Evolutionary conservation across 2,797 vertebrate genomes (phyloP).

Genomic region (Echeneis naucrates): DNA sequence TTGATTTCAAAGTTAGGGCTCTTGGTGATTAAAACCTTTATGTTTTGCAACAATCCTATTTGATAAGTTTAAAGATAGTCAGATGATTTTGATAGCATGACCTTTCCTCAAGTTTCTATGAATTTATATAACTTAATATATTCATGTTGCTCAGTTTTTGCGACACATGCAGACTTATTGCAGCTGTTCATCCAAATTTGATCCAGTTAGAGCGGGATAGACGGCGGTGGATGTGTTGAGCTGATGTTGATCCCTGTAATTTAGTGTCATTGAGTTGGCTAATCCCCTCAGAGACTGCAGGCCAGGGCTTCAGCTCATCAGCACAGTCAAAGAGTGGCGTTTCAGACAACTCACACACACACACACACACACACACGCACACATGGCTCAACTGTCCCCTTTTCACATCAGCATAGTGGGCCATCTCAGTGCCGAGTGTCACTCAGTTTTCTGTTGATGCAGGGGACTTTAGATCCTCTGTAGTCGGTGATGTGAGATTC

Average conservation of each 20-base stretch:
- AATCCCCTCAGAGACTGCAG: constrained; percentile 85
- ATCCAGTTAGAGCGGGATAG: constrained; percentile 78
- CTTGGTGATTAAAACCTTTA: constrained; percentile 60
- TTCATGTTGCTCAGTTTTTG: constrained; percentile 57
- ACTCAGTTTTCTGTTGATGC: constrained; percentile 67
- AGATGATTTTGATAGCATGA: constrained; percentile 7
- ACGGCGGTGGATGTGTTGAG: constrained; percentile 80
- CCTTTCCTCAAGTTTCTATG: neutral
- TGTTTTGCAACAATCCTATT: constrained; percentile 30
- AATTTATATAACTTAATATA: constrained; percentile 45
- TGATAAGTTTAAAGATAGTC: constrained; percentile 31
- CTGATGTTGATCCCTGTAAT: constrained; percentile 86
- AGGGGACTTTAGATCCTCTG: constrained; percentile 74
- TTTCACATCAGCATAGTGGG: constrained; percentile 64
- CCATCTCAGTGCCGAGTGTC: constrained; percentile 66
- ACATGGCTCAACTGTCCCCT: constrained; percentile 29
- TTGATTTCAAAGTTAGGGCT: constrained; percentile 51
- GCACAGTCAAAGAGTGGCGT: constrained; percentile 75
- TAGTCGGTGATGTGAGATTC: constrained; percentile 73
- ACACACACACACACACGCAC: constrained; percentile 30
- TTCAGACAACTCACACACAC: constrained; percentile 65
- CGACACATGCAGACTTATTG: constrained; percentile 63
- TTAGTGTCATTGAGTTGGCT: constrained; percentile 86
- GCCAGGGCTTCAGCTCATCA: constrained; percentile 81
- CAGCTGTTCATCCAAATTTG: constrained; percentile 76